Evolutionary conservation across 2,113 vertebrate species (phyloP), one percentile per base, ranked within the genome.

Genomic region (Pontoporia blainvillei): DNA sequence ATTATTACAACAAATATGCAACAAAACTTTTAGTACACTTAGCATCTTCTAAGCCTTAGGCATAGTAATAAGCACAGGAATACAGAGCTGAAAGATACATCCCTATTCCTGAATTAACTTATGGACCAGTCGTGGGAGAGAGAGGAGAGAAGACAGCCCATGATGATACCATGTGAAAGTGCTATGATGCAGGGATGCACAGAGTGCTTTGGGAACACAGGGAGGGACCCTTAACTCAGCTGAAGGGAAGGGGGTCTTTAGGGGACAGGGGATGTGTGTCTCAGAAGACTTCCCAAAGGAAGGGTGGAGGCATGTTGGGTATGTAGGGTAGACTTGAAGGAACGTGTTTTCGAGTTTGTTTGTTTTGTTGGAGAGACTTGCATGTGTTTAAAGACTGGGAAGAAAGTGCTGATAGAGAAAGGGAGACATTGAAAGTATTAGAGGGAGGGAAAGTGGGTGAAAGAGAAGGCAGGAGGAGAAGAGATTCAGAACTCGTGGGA

Each of bases 401-500:
- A 73, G 41, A 78, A 86, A 54, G n/a, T 93, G 64, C 21, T 5
- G 36, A 11, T 20, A 13, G 17, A 13, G 14, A 36, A 11, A 41
- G 14, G n/a, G 34, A 95, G 20, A 78, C 6, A 64, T 9, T 8
- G 25, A 57, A 94, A 52, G 17, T 29, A 21, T n/a, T 72, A 52
- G 57, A 76, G 46, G 21, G 39, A 79, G 14, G 5, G 41, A n/a
- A 29, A 18, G 8, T n/a, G 2, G 27, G 34, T 52, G 41, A 34
- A 84, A 36, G 31, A 34, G 52, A 91, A 84, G 49, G 31, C 34
- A 72, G 44, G 49, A n/a, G 11, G 36, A 73, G 69, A 92, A 94
- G 36, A 54, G 61, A 89, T 18, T 72, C 14, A 13, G 59, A 84
- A 29, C 25, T 23, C 41, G 3, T 18, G 9, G 44, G 17, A 88